These are phyloP conservation scores for Ciona savignyi DNA, from an alignment of 23 tunicate genomes.

Conservation along the genomic window DNA sequence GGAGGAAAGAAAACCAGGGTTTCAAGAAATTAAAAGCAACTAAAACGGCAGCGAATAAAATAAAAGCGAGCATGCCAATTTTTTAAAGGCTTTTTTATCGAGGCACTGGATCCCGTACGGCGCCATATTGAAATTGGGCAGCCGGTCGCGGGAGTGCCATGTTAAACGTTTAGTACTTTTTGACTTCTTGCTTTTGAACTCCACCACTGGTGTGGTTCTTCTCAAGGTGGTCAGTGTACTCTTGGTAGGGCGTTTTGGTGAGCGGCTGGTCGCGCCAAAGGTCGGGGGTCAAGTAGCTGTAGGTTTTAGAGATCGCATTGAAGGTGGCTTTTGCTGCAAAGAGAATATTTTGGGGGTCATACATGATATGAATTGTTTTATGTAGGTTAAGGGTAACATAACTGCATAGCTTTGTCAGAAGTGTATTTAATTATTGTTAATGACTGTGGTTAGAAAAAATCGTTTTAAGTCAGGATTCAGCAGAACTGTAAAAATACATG, in stretches of 20 bases:
- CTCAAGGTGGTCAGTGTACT: conserved; percentile 93
- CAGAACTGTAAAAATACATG: too few species aligned
- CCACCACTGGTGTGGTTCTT: conserved; percentile 65
- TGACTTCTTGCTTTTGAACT: conserved; percentile 94
- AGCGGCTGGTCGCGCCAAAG: conserved; percentile 97
- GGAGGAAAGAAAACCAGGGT: background rate
- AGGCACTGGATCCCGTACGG: conserved; percentile 12
- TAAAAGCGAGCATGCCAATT: background rate
- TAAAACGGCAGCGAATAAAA: background rate
- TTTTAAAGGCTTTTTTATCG: background rate
- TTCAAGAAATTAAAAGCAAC: conserved; percentile 1
- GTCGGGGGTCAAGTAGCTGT: conserved; percentile 97
- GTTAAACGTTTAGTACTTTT: conserved; percentile 47
- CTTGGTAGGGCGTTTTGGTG: conserved; percentile 91
- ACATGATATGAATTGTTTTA: too few species aligned
- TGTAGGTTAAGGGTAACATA: too few species aligned
- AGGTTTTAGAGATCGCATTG: conserved; percentile 99
- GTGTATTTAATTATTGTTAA: too few species aligned
- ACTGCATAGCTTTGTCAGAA: too few species aligned
- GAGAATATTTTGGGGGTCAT: too few species aligned
- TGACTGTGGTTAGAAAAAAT: too few species aligned
- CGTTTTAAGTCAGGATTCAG: too few species aligned
- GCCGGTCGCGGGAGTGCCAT: conserved; percentile 19
- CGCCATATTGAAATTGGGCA: background rate
- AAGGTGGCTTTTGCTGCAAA: conserved; percentile 97